These are phyloP conservation scores for Cisticola juncidis DNA, from an alignment of 2,113 vertebrate species.

Conservation along the genomic window DNA sequence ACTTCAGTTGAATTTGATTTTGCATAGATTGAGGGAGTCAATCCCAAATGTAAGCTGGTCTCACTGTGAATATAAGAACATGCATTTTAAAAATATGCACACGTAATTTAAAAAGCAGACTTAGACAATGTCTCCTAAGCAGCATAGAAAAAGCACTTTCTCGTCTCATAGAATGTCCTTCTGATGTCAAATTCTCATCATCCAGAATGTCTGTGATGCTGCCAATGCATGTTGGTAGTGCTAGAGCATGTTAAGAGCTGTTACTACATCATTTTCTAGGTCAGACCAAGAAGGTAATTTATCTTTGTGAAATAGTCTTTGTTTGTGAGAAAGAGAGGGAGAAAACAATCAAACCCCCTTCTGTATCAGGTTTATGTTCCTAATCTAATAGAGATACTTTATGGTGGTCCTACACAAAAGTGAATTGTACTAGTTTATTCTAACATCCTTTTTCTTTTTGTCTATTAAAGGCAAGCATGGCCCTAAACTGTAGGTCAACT, in stretches of 20 bases:
- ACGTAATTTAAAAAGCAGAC: neutral
- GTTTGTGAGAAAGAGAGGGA: neutral
- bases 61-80: neutral
- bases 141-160: neutral
- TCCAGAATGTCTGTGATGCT: neutral
- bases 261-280: neutral
- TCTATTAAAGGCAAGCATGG: neutral
- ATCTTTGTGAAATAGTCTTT: neutral
- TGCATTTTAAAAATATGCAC: neutral
- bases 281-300: neutral
- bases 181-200: neutral
- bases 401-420: neutral
- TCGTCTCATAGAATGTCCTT: neutral
- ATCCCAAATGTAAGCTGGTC: neutral
- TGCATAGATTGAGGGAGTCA: neutral
- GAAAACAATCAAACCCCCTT: neutral
- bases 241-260: neutral
- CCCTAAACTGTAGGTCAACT: neutral
- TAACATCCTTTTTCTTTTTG: neutral
- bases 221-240: neutral
- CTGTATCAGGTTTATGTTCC: neutral
- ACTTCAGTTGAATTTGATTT: neutral
- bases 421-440: neutral
- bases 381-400: neutral
- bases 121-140: neutral